Base-by-base conservation (phyloP, 2,888 invertebrate species). In the Cerastoderma edule region DNA sequence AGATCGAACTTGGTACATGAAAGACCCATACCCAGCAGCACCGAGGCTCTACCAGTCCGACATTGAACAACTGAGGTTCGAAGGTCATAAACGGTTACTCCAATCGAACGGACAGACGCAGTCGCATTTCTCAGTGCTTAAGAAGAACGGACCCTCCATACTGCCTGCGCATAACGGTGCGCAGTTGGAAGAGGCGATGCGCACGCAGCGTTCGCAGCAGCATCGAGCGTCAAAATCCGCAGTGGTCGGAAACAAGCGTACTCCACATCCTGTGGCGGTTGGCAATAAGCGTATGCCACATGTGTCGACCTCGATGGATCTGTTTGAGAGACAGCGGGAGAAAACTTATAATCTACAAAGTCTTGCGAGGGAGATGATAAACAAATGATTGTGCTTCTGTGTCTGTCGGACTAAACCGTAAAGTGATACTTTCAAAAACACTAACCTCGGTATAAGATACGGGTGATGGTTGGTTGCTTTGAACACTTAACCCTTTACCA, bases 301-400 rank as follows among this genome's bases (percentile, higher is more conserved):
- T 28, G 33, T 67, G 28, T 22, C 44, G 6, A 67, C 77, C 2
- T 66, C 72, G 0, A 56, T 79, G 28, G 80, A 80, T 8, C 24
- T 63, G 22, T 80, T 75, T 46, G 75, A 77, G 60, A 56, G 48
- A 39, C 80, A 80, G 39, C 32, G 77, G 16, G 77, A 80, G 44
- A 72, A 69, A 30, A 80, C 80, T 3, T 77, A 80, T 56, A 53
- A 72, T 24, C 44, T 80, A 13, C 80, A 80, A 56, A 72, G 66
- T 32, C 44, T 66, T 24, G 77, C 80, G n/a, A 74, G 66, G 33
- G 80, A 76, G 56, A 76, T 80, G 73, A 50, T 80, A 2, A 80
- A 72, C 28, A 77, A 80, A 60, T 73, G 60, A 73, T 22, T 4
- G 16, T 44, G 16, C 8, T 44, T 44, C 16, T 13, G 44, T 44